phyloP scores from a whole-genome alignment of 2,113 vertebrate species.

The Peucedramus taeniatus region DNA sequence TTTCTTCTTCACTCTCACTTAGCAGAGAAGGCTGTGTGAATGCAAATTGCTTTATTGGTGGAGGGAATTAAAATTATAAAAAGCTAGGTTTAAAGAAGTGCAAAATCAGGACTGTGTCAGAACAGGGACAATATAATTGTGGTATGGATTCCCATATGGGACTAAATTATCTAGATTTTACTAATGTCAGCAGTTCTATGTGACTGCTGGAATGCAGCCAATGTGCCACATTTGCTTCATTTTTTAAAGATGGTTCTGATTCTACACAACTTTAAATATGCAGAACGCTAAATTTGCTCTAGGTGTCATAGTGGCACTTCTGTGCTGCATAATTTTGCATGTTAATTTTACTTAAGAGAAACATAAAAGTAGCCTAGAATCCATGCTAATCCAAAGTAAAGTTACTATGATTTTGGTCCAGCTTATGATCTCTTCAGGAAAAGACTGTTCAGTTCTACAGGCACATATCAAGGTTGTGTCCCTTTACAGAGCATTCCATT shows the following conservation, averaged over 20 bases:
- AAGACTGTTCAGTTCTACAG: neutral
- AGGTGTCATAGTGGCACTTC: constrained; percentile 70
- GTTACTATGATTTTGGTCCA: constrained; percentile 37
- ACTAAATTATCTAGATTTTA: constrained; percentile 81
- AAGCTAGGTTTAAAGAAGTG: constrained; percentile 74
- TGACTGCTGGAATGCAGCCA: constrained; percentile 74
- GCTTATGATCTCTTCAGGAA: constrained; percentile 1
- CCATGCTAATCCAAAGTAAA: constrained; percentile 38
- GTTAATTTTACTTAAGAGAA: constrained; percentile 70
- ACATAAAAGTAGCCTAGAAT: constrained; percentile 50
- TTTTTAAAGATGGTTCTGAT: constrained; percentile 73
- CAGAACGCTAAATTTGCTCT: constrained; percentile 67
- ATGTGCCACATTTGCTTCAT: constrained; percentile 72
- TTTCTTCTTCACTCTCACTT: constrained; percentile 63
- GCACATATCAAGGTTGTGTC: constrained; percentile 68
- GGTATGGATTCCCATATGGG: constrained; percentile 81
- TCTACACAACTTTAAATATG: constrained; percentile 73
- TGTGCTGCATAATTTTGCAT: constrained; percentile 67
- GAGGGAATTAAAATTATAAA: constrained; percentile 80
- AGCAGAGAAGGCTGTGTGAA: constrained; percentile 63
- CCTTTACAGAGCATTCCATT: constrained; percentile 66
- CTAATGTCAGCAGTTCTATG: constrained; percentile 77
- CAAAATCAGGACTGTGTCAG: constrained; percentile 77
- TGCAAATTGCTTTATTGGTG: constrained; percentile 78
- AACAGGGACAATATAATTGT: constrained; percentile 81